Percentiles rank a stretch among this genome's conserved stretches.
Conservation (phyloP, 1,140 invertebrate species). For the Pentalonia nigronervosa region DNA sequence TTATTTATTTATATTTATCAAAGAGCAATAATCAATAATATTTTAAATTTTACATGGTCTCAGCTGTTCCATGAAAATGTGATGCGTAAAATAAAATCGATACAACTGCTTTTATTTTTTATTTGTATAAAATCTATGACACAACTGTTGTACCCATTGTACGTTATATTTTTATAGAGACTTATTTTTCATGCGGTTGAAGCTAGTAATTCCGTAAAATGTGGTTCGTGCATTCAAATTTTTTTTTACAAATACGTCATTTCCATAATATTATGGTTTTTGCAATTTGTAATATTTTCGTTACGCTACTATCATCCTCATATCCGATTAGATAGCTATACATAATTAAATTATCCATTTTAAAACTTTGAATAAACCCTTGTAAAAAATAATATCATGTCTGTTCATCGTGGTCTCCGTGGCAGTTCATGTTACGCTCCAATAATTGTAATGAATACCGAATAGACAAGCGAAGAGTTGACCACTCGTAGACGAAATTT, state of each 20-base stretch:
- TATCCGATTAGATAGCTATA: not conserved
- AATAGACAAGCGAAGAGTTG: too few relatives aligned
- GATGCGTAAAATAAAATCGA: not conserved
- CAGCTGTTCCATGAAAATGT: not conserved
- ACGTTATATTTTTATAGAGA: not conserved
- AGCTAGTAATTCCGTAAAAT: not conserved
- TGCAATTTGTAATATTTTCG: not conserved
- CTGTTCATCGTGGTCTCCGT: not conserved
- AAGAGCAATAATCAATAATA: not conserved
- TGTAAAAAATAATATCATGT: not conserved
- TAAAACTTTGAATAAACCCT: not conserved
- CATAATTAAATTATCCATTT: too few relatives aligned
- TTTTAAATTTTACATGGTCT: not conserved
- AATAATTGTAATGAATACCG: too few relatives aligned
- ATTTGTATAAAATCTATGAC: not conserved
- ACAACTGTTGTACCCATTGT: not conserved
- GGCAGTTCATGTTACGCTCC: too few relatives aligned
- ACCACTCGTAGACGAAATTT: too few relatives aligned
- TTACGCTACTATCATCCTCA: not conserved
- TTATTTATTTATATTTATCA: not conserved
- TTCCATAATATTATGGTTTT: not conserved
- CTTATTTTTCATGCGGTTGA: not conserved
- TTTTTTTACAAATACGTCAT: not conserved
- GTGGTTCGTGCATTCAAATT: not conserved
- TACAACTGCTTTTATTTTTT: not conserved